These are phyloP conservation scores for Lepidochitona cinerea DNA, from an alignment of 2,888 invertebrate species.

Conservation along the genomic window DNA sequence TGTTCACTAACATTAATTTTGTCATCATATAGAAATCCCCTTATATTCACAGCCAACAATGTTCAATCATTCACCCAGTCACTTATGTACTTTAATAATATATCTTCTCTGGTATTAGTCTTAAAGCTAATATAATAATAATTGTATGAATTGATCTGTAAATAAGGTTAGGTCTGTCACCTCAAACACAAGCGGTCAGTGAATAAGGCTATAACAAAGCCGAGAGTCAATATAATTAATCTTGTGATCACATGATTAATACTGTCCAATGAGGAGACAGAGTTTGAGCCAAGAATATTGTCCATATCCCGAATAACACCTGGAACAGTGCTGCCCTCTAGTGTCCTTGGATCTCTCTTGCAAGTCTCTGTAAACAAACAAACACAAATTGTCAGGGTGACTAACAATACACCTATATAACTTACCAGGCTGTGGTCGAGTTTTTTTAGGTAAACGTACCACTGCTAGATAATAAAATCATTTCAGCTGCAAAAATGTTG, in stretches of 20 bases:
- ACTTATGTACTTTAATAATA: neutral
- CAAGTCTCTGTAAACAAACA: neutral
- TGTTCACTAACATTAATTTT: neutral
- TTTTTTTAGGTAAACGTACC: too few species aligned
- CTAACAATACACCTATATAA: too few species aligned
- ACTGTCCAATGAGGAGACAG: constrained; percentile 3
- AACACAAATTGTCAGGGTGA: too few species aligned
- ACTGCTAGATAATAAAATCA: too few species aligned
- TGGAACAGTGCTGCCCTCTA: neutral
- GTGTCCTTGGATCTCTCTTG: neutral
- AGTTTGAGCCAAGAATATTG: neutral
- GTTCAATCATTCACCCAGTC: neutral
- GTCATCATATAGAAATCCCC: neutral
- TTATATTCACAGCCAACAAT: neutral
- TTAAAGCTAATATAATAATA: constrained; percentile 7
- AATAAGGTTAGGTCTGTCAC: neutral
- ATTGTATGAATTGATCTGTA: neutral
- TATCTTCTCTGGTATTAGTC: neutral
- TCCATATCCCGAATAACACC: neutral
- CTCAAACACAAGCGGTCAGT: constrained; percentile 1
- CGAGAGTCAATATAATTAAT: neutral
- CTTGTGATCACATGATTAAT: neutral
- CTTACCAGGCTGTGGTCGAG: too few species aligned
- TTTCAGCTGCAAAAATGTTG: too few species aligned
- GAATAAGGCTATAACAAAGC: neutral